Evolutionary conservation across 2,797 vertebrate species (phyloP).

Genomic region (Enteromius trimaculatus): DNA sequence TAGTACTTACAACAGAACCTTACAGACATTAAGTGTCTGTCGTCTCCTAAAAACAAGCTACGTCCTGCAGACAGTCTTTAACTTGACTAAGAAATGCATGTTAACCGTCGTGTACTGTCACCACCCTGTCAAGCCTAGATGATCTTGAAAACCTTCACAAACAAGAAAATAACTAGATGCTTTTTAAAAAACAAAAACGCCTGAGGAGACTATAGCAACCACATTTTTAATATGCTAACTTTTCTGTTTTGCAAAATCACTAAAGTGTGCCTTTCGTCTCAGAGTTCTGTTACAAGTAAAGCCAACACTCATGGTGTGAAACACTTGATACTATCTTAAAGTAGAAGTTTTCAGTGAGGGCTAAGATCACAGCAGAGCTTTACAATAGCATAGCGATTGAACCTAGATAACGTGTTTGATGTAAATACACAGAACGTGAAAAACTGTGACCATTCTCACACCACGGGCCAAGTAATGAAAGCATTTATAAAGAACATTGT

Average conservation of each 20-base stretch:
- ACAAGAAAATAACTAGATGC: constrained; percentile 21
- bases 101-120: background rate
- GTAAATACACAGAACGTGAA: constrained; percentile 10
- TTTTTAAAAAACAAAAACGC: background rate
- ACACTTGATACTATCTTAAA: constrained; percentile 14
- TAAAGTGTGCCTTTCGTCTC: background rate
- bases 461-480: constrained; percentile 39
- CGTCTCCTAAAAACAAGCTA: constrained; percentile 23
- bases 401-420: constrained; percentile 5
- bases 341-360: background rate
- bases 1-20: constrained; percentile 7
- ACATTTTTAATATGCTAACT: background rate
- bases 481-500: constrained; percentile 10
- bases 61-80: constrained; percentile 10
- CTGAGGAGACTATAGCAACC: background rate
- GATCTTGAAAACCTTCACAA: background rate
- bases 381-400: background rate
- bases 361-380: background rate
- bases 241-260: background rate
- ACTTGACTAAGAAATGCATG: constrained; percentile 10
- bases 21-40: constrained; percentile 9
- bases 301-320: background rate
- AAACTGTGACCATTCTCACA: constrained; percentile 51
- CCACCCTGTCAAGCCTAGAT: constrained; percentile 28
- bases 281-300: background rate